phyloP scores from a whole-genome alignment of 1,140 invertebrate species.

The Holotrichia oblita region DNA sequence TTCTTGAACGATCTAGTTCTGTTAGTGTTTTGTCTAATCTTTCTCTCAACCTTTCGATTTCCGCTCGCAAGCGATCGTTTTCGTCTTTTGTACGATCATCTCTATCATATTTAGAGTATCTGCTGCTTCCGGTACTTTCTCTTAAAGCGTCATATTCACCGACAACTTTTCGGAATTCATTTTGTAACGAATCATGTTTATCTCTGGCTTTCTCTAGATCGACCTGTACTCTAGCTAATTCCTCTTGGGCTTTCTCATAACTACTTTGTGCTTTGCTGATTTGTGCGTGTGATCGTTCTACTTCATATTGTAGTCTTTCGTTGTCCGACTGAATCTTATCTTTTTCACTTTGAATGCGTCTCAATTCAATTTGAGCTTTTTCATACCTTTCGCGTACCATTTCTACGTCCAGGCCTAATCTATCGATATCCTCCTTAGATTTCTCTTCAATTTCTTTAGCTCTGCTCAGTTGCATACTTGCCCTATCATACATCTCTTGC shows the following conservation, averaged over 20 bases:
- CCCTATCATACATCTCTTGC: slow-evolving; percentile 88
- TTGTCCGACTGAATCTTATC: slow-evolving; percentile 86
- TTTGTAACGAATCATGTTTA: slow-evolving; percentile 85
- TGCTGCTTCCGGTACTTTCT: slow-evolving; percentile 67
- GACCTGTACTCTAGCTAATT: slow-evolving; percentile 83
- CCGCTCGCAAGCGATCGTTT: slow-evolving; percentile 80
- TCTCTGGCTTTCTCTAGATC: slow-evolving; percentile 92
- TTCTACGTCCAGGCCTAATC: slow-evolving; percentile 79
- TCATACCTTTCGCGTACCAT: slow-evolving; percentile 91
- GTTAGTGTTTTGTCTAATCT: slow-evolving; percentile 81
- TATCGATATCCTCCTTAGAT: slow-evolving; percentile 86
- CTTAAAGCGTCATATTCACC: slow-evolving; percentile 77
- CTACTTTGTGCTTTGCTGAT: slow-evolving; percentile 82
- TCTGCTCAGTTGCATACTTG: slow-evolving; percentile 81
- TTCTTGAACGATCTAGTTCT: slow-evolving; percentile 78
- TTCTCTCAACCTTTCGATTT: slow-evolving; percentile 84
- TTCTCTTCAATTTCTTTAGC: slow-evolving; percentile 92
- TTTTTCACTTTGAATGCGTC: slow-evolving; percentile 82
- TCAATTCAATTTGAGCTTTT: slow-evolving; percentile 84
- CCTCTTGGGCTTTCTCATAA: slow-evolving; percentile 89
- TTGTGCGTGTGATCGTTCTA: slow-evolving; percentile 84
- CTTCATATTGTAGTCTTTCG: slow-evolving; percentile 86
- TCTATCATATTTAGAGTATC: slow-evolving; percentile 83
- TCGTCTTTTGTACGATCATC: slow-evolving; percentile 80
- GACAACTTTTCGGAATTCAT: slow-evolving; percentile 83